Base-by-base conservation (phyloP, 2,113 vertebrate species). In the Rhea pennata region DNA sequence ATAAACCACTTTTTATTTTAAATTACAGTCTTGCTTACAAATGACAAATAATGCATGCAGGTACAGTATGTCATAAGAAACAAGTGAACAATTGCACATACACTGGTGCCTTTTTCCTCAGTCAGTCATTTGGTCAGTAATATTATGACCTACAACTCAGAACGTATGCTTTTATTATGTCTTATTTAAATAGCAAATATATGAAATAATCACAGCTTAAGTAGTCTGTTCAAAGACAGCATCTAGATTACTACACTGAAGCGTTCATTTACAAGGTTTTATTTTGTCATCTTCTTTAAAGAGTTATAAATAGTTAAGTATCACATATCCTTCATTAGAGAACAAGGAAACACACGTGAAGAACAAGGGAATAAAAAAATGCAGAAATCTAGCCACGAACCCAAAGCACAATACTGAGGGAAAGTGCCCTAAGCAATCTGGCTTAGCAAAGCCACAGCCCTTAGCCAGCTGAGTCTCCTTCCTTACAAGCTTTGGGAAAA, bases 21-120 rank as follows among this genome's bases (percentile, higher is more conserved):
- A 97, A 84, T 81, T 8, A 3, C 70, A 83, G 77, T 81, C 61
- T 56, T 67, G 59, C 87, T 85, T 93, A 84, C 73, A 97, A 96
- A 93, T 40, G 24, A 48, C 40, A 62, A 81, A 39, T 78, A 93
- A 95, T 72, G 23, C 61, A 83, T 36, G 42, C 7, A 91, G 50
- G 70, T 19, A 71, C 22, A 58, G 33, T 5, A 44, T 11, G 12
- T 5, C 6, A 0, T 26, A 67, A 71, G 13, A 56, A 33, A 33
- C 54, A 39, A 3, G 29, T 40, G 31, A 95, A 44, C 21, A 76
- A 84, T 67, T 31, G 73, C 31, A 64, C 9, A 19, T 14, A 78
- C 61, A 5, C 48, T 65, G 33, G 36, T 71, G 40, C 13, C 69
- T 46, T 82, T 89, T 73, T 90, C 36, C 40, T 6, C 65, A 59